Evolutionary conservation across 2,113 vertebrate genomes (phyloP), one percentile per base, ranked within the genome.

Genomic region (Heteronetta atricapilla): DNA sequence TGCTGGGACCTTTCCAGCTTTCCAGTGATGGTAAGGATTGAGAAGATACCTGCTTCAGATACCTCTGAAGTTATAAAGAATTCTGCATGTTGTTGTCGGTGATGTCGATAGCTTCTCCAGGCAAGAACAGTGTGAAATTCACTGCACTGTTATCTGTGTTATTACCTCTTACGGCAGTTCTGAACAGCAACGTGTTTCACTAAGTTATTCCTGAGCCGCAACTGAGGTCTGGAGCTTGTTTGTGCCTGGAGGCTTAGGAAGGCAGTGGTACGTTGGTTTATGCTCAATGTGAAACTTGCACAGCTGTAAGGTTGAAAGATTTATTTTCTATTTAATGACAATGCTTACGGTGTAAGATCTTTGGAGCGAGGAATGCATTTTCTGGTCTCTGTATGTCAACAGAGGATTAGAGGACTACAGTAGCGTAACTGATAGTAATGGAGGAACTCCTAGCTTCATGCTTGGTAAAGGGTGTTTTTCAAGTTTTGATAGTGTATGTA

Each of bases 121-220:
- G 53, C 48, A 2, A 87, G 77, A 86, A 17, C 16, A 88, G 86
- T 48, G 64, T 91, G 86, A 56, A 78, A 76, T 83, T 83, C 66
- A 48, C 42, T 75, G 48, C 7, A 1, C 2, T 75, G 60, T 64
- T 86, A 13, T 52, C 79, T 67, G 1, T 81, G 6, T 94, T 89
- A 83, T 94, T 89, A 83, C 73, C 48, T 90, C 58, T 81, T 36
- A 88, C 86, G 59, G n/a, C 84, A 89, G n/a, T 89, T 95, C 64
- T 58, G 85, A 91, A 77, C 79, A 75, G 73, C 34, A 86, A 1
- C 36, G 22, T n/a, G 25, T 86, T 91, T 86, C 64, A 40, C 16
- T 4, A 40, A 83, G 63, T 91, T 95, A 70, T 22, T 38, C 60
- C 48, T 75, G 73, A 90, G 76, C 72, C 56, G n/a, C 88, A 81